Evolutionary conservation across 2,113 vertebrate species (phyloP), one percentile per base, ranked within the genome.

Genomic region (Halichoerus grypus): DNA sequence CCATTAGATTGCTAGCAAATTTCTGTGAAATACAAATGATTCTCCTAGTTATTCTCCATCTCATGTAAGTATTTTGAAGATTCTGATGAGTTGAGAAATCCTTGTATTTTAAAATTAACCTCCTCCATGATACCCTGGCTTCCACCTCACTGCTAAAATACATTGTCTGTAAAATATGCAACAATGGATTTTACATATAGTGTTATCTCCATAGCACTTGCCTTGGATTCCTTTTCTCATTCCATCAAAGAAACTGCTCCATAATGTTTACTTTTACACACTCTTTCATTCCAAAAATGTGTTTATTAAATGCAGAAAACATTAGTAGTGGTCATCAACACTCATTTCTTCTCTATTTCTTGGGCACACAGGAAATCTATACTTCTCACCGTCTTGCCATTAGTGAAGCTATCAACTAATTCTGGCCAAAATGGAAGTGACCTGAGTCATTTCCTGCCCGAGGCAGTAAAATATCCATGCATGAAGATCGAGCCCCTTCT

Each of bases 301-400:
- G 4, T 55, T 88, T 88, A 88, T 89, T 82, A 88, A 93, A 86
- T 55, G n/a, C 71, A 4, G 18, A 88, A 96, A 95, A 31, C 8
- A 77, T 39, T 69, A 46, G 13, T 95, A 15, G 42, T 79, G 28
- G 13, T 84, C 4, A 19, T 67, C 5, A 76, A 7, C 33, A 81
- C 84, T 89, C 33, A 76, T 33, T 53, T 79, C 59, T 85, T 63
- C 4, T 36, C 28, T 92, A 49, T 67, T 92, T 90, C 42, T 67
- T 79, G 65, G 39, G 59, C 46, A 93, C 13, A 81, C 5, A 42
- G 5, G 33, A 94, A 88, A 93, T 71, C 31, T 63, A 12, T 51
- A 24, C 10, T 97, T 88, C 33, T 55, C 28, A 87, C 10, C 18
- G 42, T 79, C n/a, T 76, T 82, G 28, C 12, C 8, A 77, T 61